Evolutionary conservation across 2,797 vertebrate species (phyloP).

Genomic region (Euthynnus affinis): DNA sequence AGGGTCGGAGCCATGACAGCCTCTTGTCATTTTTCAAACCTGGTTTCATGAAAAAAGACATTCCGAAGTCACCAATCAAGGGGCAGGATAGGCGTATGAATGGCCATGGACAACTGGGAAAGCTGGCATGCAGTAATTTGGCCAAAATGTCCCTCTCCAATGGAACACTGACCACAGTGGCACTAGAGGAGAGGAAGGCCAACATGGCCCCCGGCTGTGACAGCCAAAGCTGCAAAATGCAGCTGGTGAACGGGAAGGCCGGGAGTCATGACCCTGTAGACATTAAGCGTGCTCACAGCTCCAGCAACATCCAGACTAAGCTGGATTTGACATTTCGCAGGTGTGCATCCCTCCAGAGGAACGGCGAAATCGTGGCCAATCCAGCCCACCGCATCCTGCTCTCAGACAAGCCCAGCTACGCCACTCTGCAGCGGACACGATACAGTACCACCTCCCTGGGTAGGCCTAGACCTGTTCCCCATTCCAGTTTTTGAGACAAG

Average conservation of each 20-base stretch:
- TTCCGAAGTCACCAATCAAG: slow-evolving; percentile 60
- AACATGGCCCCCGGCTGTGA: slow-evolving; percentile 33
- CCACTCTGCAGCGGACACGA: slow-evolving; percentile 84
- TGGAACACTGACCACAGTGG: slow-evolving; percentile 69
- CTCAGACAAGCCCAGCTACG: slow-evolving; percentile 78
- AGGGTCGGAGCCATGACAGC: slow-evolving; percentile 78
- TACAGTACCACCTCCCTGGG: slow-evolving; percentile 88
- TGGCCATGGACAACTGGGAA: slow-evolving; percentile 53
- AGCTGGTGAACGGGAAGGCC: slow-evolving; percentile 68
- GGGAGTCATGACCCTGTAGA: slow-evolving; percentile 62
- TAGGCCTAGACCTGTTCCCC: slow-evolving; percentile 78
- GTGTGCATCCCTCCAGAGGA: slow-evolving; percentile 87
- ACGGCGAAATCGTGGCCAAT: slow-evolving; percentile 46
- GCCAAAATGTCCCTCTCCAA: slow-evolving; percentile 81
- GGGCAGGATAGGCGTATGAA: slow-evolving; percentile 55
- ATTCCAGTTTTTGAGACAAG: slow-evolving; percentile 84
- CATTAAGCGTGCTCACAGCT: slow-evolving; percentile 88
- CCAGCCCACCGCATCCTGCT: slow-evolving; percentile 67
- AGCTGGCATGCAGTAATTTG: slow-evolving; percentile 48
- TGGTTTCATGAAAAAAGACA: slow-evolving; percentile 84
- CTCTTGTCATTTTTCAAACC: slow-evolving; percentile 85
- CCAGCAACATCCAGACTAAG: slow-evolving; percentile 86
- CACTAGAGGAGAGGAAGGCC: slow-evolving; percentile 59
- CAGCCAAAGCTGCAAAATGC: slow-evolving; percentile 52
- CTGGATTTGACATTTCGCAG: slow-evolving; percentile 79